Evolutionary conservation across 2,888 invertebrate species (phyloP).

Genomic region (Platycnemis pennipes): DNA sequence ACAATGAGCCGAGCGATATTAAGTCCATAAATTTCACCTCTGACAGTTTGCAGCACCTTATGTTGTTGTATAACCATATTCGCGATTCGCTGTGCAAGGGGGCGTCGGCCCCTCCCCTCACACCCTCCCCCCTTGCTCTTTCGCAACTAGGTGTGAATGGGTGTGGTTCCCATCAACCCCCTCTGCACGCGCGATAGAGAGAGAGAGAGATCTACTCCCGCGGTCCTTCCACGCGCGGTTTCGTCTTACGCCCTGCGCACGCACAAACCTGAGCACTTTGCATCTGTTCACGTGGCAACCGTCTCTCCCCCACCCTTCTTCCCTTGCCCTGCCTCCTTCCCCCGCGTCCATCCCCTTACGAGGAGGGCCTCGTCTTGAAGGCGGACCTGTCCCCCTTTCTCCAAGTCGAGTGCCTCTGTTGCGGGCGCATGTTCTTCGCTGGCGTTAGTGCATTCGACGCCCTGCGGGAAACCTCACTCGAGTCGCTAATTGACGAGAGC

Average conservation of each 20-base stretch:
- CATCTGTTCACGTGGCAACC: background rate
- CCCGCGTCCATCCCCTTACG: too few relatives aligned
- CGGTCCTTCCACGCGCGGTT: background rate
- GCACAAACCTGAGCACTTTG: background rate
- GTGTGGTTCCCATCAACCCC: background rate
- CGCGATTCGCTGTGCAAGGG: too few relatives aligned
- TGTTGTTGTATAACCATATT: too few relatives aligned
- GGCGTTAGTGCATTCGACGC: too few relatives aligned
- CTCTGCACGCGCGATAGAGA: background rate
- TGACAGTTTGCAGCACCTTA: too few relatives aligned
- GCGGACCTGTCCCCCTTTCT: background rate
- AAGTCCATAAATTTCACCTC: too few relatives aligned
- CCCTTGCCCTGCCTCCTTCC: background rate
- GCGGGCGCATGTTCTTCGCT: background rate
- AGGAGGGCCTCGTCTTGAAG: too few relatives aligned
- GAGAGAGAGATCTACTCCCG: background rate
- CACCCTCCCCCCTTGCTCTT: background rate
- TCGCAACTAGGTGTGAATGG: conserved; percentile 13
- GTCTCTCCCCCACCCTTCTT: too few relatives aligned
- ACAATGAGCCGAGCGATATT: too few relatives aligned
- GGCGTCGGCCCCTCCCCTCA: background rate
- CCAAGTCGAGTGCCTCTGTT: background rate
- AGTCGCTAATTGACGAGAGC: too few relatives aligned
- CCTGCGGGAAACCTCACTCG: too few relatives aligned
- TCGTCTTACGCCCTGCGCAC: background rate